phyloP scores from a whole-genome alignment of 2,113 vertebrate species.

The Anhinga rufa region DNA sequence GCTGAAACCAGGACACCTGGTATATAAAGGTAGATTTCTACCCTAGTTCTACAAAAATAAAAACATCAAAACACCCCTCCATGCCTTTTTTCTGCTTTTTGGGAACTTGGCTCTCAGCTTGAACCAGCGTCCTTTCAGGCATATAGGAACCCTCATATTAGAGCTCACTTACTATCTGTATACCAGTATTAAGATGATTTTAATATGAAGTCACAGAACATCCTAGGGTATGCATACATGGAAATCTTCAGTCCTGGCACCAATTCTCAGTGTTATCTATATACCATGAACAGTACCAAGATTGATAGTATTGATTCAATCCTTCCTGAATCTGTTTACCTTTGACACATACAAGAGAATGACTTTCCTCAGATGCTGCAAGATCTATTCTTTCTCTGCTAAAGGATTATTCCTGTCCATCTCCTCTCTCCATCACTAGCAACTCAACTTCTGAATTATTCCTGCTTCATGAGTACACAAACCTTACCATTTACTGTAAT shows the following conservation, averaged over 20 bases:
- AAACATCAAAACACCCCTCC: neutral
- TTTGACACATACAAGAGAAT: neutral
- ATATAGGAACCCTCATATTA: neutral
- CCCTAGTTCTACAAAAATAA: neutral
- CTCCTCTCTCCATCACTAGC: neutral
- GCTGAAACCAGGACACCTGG: too few species aligned
- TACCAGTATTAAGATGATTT: neutral
- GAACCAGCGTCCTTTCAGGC: neutral
- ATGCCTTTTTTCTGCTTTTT: neutral
- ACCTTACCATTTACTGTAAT: neutral
- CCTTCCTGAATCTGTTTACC: neutral
- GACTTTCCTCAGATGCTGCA: neutral
- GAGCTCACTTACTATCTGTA: neutral
- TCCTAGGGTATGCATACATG: neutral
- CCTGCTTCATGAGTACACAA: neutral
- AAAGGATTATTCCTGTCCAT: neutral
- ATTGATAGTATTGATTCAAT: neutral
- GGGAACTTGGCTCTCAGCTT: neutral
- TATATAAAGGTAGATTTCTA: neutral
- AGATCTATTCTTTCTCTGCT: neutral
- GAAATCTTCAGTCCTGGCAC: neutral
- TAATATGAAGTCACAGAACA: neutral
- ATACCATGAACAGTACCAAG: neutral
- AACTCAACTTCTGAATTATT: neutral
- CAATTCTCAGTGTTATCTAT: neutral